These are phyloP conservation scores for Prionace glauca DNA, from an alignment of 2,797 vertebrate species.

Conservation along the genomic window DNA sequence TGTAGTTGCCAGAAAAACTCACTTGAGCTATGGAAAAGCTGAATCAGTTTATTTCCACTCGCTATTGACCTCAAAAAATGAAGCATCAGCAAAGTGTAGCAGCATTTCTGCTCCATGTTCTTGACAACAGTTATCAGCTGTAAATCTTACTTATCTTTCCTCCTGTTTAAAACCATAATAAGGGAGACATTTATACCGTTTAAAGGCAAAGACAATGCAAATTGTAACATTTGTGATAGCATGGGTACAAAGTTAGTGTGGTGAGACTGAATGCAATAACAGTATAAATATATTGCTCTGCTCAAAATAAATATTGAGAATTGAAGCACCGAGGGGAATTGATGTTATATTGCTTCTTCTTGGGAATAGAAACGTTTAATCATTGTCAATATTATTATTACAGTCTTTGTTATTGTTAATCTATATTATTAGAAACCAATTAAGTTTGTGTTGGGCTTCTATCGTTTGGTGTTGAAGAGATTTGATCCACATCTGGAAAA, in stretches of 20 bases:
- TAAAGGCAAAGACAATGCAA: neutral
- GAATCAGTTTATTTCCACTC: slow-evolving; percentile 33
- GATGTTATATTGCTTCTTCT: slow-evolving; percentile 22
- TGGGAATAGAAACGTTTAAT: slow-evolving; percentile 10
- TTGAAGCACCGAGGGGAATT: neutral
- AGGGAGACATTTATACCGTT: neutral
- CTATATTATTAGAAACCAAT: slow-evolving; percentile 13
- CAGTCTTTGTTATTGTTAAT: neutral
- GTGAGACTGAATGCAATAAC: neutral
- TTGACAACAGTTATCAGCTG: neutral
- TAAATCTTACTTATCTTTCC: neutral
- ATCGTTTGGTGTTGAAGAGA: neutral
- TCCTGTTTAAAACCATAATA: neutral
- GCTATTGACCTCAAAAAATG: slow-evolving; percentile 2
- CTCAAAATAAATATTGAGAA: slow-evolving; percentile 3
- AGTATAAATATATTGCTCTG: neutral
- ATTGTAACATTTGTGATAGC: neutral
- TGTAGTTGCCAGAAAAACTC: neutral
- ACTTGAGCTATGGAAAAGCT: slow-evolving; percentile 16
- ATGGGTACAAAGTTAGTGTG: neutral
- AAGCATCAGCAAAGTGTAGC: slow-evolving; percentile 14
- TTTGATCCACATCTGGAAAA: neutral
- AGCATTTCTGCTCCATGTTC: neutral
- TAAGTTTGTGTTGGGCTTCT: neutral
- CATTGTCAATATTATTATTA: neutral